phyloP scores from a whole-genome alignment of 2,113 vertebrate species.

The Chloebia gouldiae region DNA sequence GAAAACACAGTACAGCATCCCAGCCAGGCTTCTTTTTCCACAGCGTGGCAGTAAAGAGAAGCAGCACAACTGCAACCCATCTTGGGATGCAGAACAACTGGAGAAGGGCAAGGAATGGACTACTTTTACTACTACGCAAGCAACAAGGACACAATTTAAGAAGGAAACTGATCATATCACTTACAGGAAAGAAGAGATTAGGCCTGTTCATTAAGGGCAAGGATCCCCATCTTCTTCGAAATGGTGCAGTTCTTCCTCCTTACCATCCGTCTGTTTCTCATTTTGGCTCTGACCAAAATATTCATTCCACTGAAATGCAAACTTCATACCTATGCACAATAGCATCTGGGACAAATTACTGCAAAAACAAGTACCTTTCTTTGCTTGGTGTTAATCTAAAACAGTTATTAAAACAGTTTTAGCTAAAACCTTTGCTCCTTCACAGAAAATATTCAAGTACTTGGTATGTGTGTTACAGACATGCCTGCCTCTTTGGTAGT shows the following conservation, averaged over 20 bases:
- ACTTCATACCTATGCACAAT: not conserved
- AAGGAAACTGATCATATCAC: not conserved
- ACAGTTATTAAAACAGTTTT: not conserved
- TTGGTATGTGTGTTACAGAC: not conserved
- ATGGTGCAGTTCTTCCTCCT: not conserved
- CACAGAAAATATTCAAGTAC: not conserved
- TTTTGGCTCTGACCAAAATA: conserved; percentile 20
- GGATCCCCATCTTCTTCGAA: not conserved
- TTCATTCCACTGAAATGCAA: not conserved
- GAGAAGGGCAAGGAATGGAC: not conserved
- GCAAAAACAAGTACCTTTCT: not conserved
- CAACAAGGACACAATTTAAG: not conserved
- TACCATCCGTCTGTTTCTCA: rapidly evolving
- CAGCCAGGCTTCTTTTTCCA: not conserved
- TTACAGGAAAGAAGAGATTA: not conserved
- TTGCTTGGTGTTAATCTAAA: not conserved
- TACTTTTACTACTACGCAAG: not conserved
- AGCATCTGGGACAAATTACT: not conserved
- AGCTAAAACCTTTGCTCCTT: not conserved
- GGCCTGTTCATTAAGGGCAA: not conserved
- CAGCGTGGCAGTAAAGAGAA: conserved; percentile 20
- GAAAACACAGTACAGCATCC: not conserved
- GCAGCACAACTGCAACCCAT: not conserved
- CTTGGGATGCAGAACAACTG: not conserved
- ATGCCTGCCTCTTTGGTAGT: not conserved